Conservation (phyloP, 2,797 vertebrate species). For the Alfaro cultratus region DNA sequence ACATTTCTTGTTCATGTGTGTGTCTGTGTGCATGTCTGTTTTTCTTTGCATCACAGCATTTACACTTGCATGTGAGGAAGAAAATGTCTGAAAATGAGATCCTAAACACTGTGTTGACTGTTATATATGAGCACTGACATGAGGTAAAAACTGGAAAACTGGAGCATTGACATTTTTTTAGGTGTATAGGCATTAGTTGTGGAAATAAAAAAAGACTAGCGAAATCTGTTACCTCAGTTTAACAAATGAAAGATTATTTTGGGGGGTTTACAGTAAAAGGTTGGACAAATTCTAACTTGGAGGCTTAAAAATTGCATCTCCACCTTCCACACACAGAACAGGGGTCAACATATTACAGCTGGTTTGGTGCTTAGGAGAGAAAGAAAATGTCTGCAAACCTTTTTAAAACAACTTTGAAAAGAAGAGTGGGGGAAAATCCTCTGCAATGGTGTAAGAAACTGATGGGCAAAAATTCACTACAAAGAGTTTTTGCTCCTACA, state of each 20-base stretch:
- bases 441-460: background rate
- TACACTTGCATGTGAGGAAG: conserved; percentile 27
- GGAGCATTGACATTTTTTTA: conserved; percentile 26
- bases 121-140: conserved; percentile 46
- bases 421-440: background rate
- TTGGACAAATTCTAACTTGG: background rate
- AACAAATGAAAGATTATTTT: background rate
- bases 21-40: conserved; percentile 27
- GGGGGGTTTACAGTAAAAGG: background rate
- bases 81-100: conserved; percentile 24
- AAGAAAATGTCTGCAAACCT: background rate
- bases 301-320: background rate
- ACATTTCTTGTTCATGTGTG: conserved; percentile 14
- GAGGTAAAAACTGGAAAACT: conserved; percentile 22
- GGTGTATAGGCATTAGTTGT: conserved; percentile 10
- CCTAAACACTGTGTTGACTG: conserved; percentile 35
- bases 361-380: background rate
- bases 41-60: conserved; percentile 6
- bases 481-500: background rate
- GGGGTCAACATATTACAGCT: background rate
- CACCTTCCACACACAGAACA: background rate
- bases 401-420: background rate
- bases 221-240: background rate
- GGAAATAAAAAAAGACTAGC: background rate
- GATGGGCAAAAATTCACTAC: background rate